Evolutionary conservation across 2,797 vertebrate genomes (phyloP), one percentile per base, ranked within the genome.

Genomic region (Coracias cyanogaster): DNA sequence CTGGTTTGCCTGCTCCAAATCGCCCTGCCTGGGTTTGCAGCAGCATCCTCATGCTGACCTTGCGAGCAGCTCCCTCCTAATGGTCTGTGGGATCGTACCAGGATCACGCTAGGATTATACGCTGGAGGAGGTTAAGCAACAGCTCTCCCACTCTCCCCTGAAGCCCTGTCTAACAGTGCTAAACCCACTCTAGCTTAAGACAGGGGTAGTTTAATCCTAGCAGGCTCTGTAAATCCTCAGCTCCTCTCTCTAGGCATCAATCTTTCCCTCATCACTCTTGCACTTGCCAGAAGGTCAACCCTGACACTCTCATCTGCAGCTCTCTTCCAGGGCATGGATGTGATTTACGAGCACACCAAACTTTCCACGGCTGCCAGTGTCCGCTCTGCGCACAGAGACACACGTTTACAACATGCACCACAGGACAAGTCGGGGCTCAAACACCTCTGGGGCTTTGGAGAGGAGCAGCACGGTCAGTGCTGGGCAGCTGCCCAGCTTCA

Each of bases 211-310:
- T 82, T 94, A 94, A 95, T 89, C 93, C 91, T 82, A 69, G 87
- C 81, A 90, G 91, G 82, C 85, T 91, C 93, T 67, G 87, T 81
- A 93, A 94, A 96, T 96, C 82, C 93, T 85, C 35, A 45, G 95
- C 88, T 94, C 93, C 84, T 51, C 89, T 94, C 93, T 80, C 85
- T 9, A 92, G 65, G 51, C 91, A 96, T 96, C 94, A 94, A 82
- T 95, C 93, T 94, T 95, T 73, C 41, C 73, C 90, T 84, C 93
- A 92, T 81, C 89, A 51, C 87, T 95, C 80, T 22, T 3, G 80
- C 85, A 67, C 90, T 89, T 77, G 95, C 94, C 16, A 10, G 95
- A 96, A 96, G 95, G 96, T 94, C 96, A 95, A 73, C 62, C 82
- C 85, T 84, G 91, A 96, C 93, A 82, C 88, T 83, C 85, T 94